Base-by-base conservation (phyloP, 2,888 invertebrate genomes). In the Drosophila koepferae region DNA sequence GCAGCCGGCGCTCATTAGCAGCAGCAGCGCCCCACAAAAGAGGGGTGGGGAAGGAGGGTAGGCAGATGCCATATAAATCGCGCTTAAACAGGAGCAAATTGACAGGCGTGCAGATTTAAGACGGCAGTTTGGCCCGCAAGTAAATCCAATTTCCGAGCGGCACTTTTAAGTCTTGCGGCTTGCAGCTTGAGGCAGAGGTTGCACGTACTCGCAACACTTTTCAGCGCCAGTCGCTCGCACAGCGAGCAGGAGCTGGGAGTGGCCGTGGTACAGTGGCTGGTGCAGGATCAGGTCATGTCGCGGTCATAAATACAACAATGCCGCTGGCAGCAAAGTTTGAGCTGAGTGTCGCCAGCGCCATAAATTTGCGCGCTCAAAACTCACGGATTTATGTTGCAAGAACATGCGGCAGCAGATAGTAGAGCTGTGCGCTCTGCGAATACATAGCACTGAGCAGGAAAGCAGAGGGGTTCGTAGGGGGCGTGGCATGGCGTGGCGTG, bases 301-400 rank as follows among this genome's bases (percentile, higher is more conserved):
- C 90, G 91, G 87, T 86, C 91, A 91, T 91, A 91, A 91, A 91
- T 91, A 89, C 88, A 81, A 78, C 77, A 87, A 87, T 82, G 82
- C 82, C 81, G 85, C 80, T 73, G 70, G 77, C 80, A 75, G 67
- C 72, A 78, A 86, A 82, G 67, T 84, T 83, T 85, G 81, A 78
- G 77, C 77, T 63, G 86, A 84, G 87, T 83, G 89, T 89, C 89
- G 89, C 87, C 75, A 84, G 70, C 74, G 89, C 87, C 91, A 91
- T 91, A 91, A 91, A 91, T 91, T 91, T 81, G 72, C 63, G 72
- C 58, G 80, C 67, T 76, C 55, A 77, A 85, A 88, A 89, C 85
- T 87, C 91, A 91, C 87, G 91, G 90, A 91, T 91, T 91, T 91
- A 91, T 91, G 89, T 89, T 88, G 84, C 80, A 81, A 65, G 59